These are phyloP conservation scores for Esox lucius DNA, from an alignment of 2,797 vertebrate species.

Conservation along the genomic window DNA sequence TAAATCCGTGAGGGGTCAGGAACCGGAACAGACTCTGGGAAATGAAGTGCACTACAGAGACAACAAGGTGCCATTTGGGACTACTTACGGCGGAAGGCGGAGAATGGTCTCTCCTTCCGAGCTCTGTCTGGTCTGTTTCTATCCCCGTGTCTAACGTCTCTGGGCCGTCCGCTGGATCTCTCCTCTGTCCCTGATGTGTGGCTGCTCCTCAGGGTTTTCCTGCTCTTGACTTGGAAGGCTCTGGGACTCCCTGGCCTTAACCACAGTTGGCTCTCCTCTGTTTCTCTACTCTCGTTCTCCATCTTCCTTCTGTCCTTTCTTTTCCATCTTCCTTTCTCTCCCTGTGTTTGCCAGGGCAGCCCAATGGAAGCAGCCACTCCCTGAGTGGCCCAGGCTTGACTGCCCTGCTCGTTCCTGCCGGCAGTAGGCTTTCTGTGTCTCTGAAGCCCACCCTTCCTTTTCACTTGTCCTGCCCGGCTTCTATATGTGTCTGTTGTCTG, in stretches of 20 bases:
- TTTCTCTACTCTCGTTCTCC: neutral
- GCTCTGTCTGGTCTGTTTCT: neutral
- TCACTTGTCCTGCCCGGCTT: conserved; percentile 19
- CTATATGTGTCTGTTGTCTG: conserved; percentile 21
- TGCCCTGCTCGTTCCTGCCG: conserved; percentile 31
- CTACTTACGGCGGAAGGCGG: neutral
- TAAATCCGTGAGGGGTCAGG: too few relatives aligned
- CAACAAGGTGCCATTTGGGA: too few relatives aligned
- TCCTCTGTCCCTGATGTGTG: neutral
- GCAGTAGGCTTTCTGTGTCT: conserved; percentile 31
- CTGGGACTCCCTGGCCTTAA: too few relatives aligned
- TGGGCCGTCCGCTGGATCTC: neutral
- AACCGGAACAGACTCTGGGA: too few relatives aligned
- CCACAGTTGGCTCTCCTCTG: neutral
- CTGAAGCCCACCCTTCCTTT: conserved; percentile 33
- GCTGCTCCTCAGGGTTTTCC: neutral
- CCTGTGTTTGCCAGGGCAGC: conserved; percentile 26
- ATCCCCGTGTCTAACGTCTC: neutral
- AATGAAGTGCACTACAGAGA: too few relatives aligned
- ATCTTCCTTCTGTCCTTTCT: neutral
- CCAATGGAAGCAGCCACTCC: conserved; percentile 52
- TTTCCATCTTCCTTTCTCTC: neutral
- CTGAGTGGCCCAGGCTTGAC: conserved; percentile 28
- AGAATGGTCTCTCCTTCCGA: neutral
- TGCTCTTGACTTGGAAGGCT: too few relatives aligned